Evolutionary conservation across 1,140 invertebrate genomes (phyloP).

Genomic region (Lepidotrigona ventralis): DNA sequence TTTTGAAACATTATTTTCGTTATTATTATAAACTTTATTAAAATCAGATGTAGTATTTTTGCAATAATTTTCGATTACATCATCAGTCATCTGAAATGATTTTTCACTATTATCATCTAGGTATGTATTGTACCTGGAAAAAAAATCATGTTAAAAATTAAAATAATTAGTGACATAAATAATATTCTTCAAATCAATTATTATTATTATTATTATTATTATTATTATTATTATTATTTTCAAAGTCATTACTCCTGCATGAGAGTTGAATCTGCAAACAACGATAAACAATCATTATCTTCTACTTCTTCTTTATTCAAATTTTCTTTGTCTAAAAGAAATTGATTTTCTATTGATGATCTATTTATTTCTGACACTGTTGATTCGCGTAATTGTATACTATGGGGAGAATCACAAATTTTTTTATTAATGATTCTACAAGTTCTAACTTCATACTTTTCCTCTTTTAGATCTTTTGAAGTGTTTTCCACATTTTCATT

Average conservation of each 20-base stretch:
- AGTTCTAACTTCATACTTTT: not conserved
- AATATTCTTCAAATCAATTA: not conserved
- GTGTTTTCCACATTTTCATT: not conserved
- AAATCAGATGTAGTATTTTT: slow-evolving; percentile 28
- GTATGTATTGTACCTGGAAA: slow-evolving; percentile 14
- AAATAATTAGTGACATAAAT: not conserved
- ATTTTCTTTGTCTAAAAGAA: not conserved
- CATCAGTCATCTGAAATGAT: slow-evolving; percentile 21
- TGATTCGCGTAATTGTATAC: not conserved
- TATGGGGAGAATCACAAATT: not conserved
- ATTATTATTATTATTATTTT: not conserved
- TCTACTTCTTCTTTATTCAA: not conserved
- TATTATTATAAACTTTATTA: slow-evolving; percentile 7
- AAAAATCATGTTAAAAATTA: slow-evolving; percentile 12
- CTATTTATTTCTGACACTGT: not conserved
- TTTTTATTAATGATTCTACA: not conserved
- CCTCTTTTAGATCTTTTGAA: not conserved
- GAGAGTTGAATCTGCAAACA: slow-evolving; percentile 40
- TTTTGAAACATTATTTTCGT: not conserved
- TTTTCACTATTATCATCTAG: not conserved
- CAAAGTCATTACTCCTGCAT: slow-evolving; percentile 37
- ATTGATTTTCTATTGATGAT: not conserved
- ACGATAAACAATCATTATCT: slow-evolving; percentile 42
- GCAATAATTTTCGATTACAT: slow-evolving; percentile 31
- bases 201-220: not conserved